Evolutionary conservation across 1,140 invertebrate species (phyloP).

Genomic region (Schlechtendalia chinensis): DNA sequence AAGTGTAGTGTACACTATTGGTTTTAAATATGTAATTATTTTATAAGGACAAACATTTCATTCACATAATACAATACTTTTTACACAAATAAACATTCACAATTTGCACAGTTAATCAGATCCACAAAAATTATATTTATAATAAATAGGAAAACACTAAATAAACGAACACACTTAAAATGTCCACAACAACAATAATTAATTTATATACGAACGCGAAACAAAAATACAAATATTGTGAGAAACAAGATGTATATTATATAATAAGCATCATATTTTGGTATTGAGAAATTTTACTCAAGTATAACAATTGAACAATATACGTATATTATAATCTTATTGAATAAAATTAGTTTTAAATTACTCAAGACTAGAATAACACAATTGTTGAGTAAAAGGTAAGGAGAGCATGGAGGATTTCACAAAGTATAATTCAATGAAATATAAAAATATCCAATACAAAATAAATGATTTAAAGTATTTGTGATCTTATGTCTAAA

Average conservation of each 20-base stretch:
- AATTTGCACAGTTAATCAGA: not conserved
- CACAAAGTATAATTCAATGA: not conserved
- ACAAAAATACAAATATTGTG: conserved; percentile 9
- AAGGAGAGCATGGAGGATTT: not conserved
- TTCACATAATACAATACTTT: no score
- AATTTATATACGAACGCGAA: not conserved
- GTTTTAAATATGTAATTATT: no score
- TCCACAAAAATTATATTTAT: not conserved
- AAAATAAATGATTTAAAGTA: not conserved
- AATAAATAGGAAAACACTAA: not conserved
- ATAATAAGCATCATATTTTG: not conserved
- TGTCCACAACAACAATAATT: not conserved
- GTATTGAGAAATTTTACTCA: not conserved
- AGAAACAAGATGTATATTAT: no score
- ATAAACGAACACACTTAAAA: not conserved
- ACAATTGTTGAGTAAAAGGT: not conserved
- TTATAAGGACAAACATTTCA: no score
- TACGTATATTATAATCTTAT: conserved; percentile 1
- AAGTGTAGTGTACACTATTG: no score
- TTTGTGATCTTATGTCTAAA: not conserved
- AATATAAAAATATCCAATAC: not conserved
- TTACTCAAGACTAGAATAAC: conserved; percentile 14
- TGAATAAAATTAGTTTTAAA: not conserved
- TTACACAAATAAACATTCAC: no score
- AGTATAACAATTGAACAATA: conserved; percentile 8